Evolutionary conservation across 2,797 vertebrate species (phyloP).

Genomic region (Trematomus bernacchii): DNA sequence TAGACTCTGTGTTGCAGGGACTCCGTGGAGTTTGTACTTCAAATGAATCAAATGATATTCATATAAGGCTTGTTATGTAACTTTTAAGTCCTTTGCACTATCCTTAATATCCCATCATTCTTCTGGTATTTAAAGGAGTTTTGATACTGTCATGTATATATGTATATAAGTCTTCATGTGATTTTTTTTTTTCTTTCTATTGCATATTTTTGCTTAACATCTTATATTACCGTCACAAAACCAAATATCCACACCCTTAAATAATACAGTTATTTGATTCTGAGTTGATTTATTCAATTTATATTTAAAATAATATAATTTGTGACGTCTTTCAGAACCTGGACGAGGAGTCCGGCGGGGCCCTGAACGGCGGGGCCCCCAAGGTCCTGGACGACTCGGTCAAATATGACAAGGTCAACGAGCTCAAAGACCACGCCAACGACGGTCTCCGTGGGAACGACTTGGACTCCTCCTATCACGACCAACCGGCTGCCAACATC

Average conservation of each 20-base stretch:
- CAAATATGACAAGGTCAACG: slow-evolving; percentile 58
- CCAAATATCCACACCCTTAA: neutral
- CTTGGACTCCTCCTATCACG: slow-evolving; percentile 64
- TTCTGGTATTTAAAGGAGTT: neutral
- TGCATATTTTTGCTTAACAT: too few relatives aligned
- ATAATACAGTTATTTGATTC: neutral
- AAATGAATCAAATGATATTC: slow-evolving; percentile 30
- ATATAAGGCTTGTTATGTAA: slow-evolving; percentile 1
- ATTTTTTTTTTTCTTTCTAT: neutral
- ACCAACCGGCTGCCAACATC: slow-evolving; percentile 60
- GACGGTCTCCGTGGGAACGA: slow-evolving; percentile 58
- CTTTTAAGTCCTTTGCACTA: neutral
- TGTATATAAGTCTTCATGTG: neutral
- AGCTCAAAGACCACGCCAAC: slow-evolving; percentile 41
- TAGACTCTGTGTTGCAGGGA: neutral
- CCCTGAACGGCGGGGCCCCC: slow-evolving; percentile 75
- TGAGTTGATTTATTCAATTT: neutral
- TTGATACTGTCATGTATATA: neutral
- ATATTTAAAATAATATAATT: neutral
- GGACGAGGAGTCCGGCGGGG: slow-evolving; percentile 73
- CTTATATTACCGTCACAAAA: too few relatives aligned
- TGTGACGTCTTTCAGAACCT: slow-evolving; percentile 65
- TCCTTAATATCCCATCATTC: slow-evolving; percentile 3
- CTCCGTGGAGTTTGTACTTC: slow-evolving; percentile 6
- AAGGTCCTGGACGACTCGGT: slow-evolving; percentile 41